Percentiles rank a stretch among this genome's conserved stretches.
These are phyloP conservation scores for Amaurobius ferox DNA, from an alignment of 2,888 invertebrate species.

Conservation along the genomic window DNA sequence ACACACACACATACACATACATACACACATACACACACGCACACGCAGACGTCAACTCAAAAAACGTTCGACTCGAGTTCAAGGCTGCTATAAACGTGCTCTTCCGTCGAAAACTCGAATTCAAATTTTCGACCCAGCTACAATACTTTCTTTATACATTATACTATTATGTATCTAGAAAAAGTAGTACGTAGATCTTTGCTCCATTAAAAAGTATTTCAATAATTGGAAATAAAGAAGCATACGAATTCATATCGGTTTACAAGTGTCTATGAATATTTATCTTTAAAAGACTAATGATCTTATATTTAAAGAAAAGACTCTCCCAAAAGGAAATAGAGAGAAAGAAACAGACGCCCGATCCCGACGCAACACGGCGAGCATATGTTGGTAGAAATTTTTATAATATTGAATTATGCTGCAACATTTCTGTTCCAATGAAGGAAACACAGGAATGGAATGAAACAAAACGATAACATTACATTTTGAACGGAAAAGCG, in stretches of 20 bases:
- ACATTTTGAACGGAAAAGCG: conserved; percentile 54
- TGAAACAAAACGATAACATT: conserved; percentile 72
- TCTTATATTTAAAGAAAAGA: not conserved
- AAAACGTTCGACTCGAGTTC: no score
- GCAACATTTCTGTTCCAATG: conserved; percentile 38
- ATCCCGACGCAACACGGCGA: conserved; percentile 11
- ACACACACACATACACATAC: no score
- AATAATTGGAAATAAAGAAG: no score
- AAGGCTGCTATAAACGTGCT: no score
- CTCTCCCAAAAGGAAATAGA: not conserved
- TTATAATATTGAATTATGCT: conserved; percentile 69
- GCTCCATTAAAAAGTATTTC: no score
- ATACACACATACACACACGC: no score
- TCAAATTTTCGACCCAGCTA: no score
- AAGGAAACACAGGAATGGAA: conserved; percentile 46
- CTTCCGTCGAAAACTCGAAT: no score
- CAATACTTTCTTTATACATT: no score
- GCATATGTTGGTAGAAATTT: conserved; percentile 19
- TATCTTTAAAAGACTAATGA: not conserved
- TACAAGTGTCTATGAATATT: not conserved
- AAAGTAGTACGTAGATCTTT: no score
- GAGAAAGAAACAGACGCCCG: not conserved
- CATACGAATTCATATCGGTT: not conserved
- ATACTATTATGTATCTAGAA: no score
- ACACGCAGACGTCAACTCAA: no score